These are phyloP conservation scores for Diadophis punctatus DNA, from an alignment of 2,113 vertebrate genomes.

Conservation along the genomic window DNA sequence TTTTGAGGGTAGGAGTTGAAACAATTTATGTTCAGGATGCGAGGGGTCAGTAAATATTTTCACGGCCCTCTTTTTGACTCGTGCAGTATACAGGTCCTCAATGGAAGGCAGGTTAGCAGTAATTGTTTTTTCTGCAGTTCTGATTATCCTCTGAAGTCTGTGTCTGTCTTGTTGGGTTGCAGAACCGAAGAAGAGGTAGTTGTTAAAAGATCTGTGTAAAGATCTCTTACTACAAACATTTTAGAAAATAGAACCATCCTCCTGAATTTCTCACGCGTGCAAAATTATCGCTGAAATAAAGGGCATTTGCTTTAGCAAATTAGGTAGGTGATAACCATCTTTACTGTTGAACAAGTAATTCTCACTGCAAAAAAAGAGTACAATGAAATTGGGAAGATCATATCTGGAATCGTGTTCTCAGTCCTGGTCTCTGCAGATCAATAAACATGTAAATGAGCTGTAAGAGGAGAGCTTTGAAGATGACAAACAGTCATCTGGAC, in stretches of 20 bases:
- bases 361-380: not conserved
- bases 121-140: too few species aligned
- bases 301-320: not conserved
- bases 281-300: not conserved
- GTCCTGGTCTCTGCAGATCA: not conserved
- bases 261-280: not conserved
- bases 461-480: not conserved
- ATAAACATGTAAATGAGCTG: not conserved
- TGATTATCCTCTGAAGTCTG: too few species aligned
- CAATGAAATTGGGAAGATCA: not conserved
- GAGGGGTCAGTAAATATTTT: too few species aligned
- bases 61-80: too few species aligned
- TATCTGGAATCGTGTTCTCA: not conserved
- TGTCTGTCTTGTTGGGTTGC: too few species aligned
- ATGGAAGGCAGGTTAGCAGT: too few species aligned
- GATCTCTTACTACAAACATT: not conserved
- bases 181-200: not conserved
- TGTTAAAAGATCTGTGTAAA: not conserved
- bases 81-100: too few species aligned
- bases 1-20: too few species aligned
- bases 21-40: too few species aligned
- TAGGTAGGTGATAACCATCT: constrained; percentile 1
- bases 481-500: not conserved
- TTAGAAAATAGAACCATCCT: not conserved
- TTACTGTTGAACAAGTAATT: not conserved